Evolutionary conservation across 2,113 vertebrate species (phyloP).

Genomic region (Albula glossodonta): DNA sequence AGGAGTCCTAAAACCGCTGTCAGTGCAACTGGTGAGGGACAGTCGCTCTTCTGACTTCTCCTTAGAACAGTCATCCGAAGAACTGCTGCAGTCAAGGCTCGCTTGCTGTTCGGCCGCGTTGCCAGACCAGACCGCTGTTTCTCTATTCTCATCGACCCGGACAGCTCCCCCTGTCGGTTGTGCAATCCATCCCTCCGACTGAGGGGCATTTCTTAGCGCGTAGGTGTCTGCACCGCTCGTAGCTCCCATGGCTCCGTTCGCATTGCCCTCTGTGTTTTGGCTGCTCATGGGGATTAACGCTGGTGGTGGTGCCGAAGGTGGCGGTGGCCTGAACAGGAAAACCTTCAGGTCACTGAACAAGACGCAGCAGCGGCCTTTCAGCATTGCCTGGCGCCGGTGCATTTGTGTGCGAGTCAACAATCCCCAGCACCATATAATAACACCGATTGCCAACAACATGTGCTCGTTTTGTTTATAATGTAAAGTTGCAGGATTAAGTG

Average conservation of each 20-base stretch:
- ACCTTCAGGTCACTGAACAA: slow-evolving; percentile 96
- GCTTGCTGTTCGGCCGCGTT: slow-evolving; percentile 75
- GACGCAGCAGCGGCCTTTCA: slow-evolving; percentile 97
- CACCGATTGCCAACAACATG: slow-evolving; percentile 68
- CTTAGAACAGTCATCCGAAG: slow-evolving; percentile 88
- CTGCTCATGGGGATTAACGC: slow-evolving; percentile 81
- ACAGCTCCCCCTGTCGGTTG: slow-evolving; percentile 61
- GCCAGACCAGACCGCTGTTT: slow-evolving; percentile 76
- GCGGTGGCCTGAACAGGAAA: slow-evolving; percentile 87
- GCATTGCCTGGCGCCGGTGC: slow-evolving; percentile 87
- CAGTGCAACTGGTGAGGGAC: slow-evolving; percentile 90
- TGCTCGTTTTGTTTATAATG: slow-evolving; percentile 43
- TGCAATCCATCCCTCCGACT: slow-evolving; percentile 64
- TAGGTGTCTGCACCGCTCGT: slow-evolving; percentile 71
- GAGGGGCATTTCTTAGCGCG: slow-evolving; percentile 69
- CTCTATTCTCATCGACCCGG: slow-evolving; percentile 61
- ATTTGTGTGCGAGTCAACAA: slow-evolving; percentile 76
- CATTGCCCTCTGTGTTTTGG: slow-evolving; percentile 60
- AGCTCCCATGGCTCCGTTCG: slow-evolving; percentile 58
- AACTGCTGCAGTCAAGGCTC: slow-evolving; percentile 81
- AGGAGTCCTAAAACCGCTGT: slow-evolving; percentile 92
- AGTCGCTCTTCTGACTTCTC: slow-evolving; percentile 88
- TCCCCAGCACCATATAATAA: slow-evolving; percentile 71
- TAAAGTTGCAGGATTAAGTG: slow-evolving; percentile 3
- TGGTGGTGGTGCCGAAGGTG: slow-evolving; percentile 68